phyloP scores from a whole-genome alignment of 2,113 vertebrate genomes.

The Gasterosteus nipponicus region DNA sequence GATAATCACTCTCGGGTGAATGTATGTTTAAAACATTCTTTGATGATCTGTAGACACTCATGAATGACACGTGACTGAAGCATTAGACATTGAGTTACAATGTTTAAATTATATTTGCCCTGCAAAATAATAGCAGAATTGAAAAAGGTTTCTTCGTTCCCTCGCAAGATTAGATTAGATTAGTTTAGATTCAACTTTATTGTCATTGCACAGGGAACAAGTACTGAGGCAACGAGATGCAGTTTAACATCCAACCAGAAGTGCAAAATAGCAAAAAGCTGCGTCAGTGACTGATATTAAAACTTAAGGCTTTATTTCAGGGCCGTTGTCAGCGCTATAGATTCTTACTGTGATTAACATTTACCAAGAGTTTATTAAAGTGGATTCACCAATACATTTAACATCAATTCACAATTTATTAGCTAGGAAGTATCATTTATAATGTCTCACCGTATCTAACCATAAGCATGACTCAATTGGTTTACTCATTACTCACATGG shows the following conservation, averaged over 20 bases:
- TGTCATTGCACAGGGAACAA: too few relatives aligned
- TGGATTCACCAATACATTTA: neutral
- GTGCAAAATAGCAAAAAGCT: neutral
- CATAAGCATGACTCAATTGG: neutral
- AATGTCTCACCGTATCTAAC: neutral
- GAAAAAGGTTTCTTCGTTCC: neutral
- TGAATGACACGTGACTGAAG: neutral
- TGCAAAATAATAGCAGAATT: neutral
- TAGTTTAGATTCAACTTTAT: too few relatives aligned
- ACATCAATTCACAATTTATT: neutral
- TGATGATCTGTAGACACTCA: neutral
- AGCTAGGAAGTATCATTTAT: neutral
- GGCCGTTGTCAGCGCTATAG: neutral
- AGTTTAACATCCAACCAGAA: too few relatives aligned
- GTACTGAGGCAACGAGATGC: too few relatives aligned
- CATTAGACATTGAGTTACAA: neutral
- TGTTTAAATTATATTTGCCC: neutral
- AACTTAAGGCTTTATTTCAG: neutral
- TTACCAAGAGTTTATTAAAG: neutral
- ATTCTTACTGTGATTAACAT: conserved; percentile 1
- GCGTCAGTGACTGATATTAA: neutral
- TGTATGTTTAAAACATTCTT: neutral
- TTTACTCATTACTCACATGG: neutral
- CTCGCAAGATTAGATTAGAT: too few relatives aligned
- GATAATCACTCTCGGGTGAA: neutral